Conservation (phyloP, 2,888 invertebrate species). For the Cacoxenus indagator region DNA sequence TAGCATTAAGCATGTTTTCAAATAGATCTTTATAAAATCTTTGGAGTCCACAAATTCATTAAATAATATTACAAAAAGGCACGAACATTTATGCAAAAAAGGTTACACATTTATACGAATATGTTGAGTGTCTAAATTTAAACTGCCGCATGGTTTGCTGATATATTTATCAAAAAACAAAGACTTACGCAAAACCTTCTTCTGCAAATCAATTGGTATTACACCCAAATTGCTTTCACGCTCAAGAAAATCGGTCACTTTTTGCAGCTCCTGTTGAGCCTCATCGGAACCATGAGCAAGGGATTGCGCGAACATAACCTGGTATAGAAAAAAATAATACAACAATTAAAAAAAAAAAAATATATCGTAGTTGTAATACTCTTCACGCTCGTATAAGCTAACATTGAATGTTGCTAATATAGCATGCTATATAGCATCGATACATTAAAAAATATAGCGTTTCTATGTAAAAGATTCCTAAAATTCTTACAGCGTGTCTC, state of each 20-base stretch:
- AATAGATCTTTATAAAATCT: not conserved
- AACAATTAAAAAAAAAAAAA: not conserved
- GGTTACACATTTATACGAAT: too few species aligned
- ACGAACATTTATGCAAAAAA: too few species aligned
- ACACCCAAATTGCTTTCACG: constrained; percentile 81
- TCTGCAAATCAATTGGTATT: constrained; percentile 81
- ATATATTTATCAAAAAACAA: not conserved
- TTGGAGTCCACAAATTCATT: not conserved
- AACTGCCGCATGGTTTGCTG: too few species aligned
- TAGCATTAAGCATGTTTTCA: too few species aligned
- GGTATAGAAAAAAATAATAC: constrained; percentile 13
- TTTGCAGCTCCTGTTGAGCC: constrained; percentile 80
- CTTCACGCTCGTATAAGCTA: too few species aligned
- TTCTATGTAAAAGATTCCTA: too few species aligned
- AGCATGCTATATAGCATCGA: too few species aligned
- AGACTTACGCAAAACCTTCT: constrained; percentile 81
- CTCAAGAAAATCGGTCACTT: constrained; percentile 82
- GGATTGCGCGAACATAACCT: constrained; percentile 85
- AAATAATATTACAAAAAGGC: too few species aligned
- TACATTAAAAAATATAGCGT: too few species aligned
- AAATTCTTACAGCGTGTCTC: too few species aligned
- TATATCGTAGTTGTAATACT: too few species aligned
- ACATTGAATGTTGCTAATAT: not conserved
- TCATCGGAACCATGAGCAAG: constrained; percentile 78
- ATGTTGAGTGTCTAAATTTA: too few species aligned